These are phyloP conservation scores for Theristicus caerulescens DNA, from an alignment of 2,113 vertebrate species.

Conservation along the genomic window DNA sequence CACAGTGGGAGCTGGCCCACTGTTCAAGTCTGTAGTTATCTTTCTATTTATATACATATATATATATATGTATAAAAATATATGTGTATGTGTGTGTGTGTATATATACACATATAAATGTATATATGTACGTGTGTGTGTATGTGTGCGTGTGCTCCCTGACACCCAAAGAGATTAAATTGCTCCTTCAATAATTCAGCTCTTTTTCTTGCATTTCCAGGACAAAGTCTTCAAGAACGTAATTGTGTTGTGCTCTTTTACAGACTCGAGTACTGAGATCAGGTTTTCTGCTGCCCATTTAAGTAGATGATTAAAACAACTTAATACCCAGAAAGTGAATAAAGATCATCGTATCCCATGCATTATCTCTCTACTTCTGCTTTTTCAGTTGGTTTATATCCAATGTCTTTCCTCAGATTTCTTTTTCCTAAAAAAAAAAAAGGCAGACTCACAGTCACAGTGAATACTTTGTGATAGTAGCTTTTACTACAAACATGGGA, in stretches of 20 bases:
- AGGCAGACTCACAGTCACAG: not conserved
- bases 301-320: not conserved
- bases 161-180: not conserved
- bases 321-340: not conserved
- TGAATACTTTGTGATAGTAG: not conserved
- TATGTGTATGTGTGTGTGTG: too few relatives aligned
- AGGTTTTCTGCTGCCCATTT: accelerated
- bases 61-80: not conserved
- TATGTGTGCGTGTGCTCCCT: accelerated
- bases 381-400: not conserved
- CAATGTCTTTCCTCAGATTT: not conserved
- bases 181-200: not conserved
- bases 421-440: not conserved
- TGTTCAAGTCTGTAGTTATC: not conserved
- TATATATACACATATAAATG: accelerated
- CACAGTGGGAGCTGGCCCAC: not conserved
- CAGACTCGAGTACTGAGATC: not conserved
- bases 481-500: not conserved
- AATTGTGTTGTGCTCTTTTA: not conserved
- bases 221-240: not conserved
- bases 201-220: not conserved
- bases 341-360: not conserved
- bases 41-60: not conserved
- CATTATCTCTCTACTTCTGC: not conserved
- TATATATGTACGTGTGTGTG: too few relatives aligned